These are phyloP conservation scores for Caranx ignobilis DNA, from an alignment of 2,113 vertebrate species.

Conservation along the genomic window DNA sequence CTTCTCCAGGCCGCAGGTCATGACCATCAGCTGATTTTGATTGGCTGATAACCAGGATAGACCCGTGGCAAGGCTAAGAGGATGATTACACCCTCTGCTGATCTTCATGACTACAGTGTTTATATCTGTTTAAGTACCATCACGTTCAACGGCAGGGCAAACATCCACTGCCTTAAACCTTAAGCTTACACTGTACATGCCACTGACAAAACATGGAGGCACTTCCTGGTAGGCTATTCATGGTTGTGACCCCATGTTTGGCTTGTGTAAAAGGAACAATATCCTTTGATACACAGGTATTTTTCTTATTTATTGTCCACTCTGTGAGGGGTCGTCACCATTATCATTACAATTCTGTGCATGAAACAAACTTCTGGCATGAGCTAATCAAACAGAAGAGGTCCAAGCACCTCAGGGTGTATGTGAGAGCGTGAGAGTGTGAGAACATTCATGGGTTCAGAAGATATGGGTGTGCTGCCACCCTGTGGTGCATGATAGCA, in stretches of 20 bases:
- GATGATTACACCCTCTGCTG: not conserved
- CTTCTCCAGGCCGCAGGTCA: not conserved
- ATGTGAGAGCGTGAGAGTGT: not conserved
- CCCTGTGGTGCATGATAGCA: conserved; percentile 25
- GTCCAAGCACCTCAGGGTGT: not conserved
- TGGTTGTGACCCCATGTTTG: not conserved
- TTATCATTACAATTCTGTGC: not conserved
- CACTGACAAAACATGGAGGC: not conserved
- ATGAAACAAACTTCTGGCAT: not conserved
- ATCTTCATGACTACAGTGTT: not conserved
- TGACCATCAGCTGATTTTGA: not conserved
- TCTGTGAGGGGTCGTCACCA: too few species aligned
- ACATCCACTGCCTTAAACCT: conserved; percentile 11
- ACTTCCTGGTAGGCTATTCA: not conserved
- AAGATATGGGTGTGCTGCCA: conserved; percentile 14
- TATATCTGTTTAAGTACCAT: conserved; percentile 2
- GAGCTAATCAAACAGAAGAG: not conserved
- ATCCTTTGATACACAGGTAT: not conserved
- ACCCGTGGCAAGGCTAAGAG: not conserved
- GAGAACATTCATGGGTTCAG: not conserved
- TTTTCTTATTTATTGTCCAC: too few species aligned
- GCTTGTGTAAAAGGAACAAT: not conserved
- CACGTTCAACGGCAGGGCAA: not conserved
- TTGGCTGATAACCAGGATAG: not conserved
- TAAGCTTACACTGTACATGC: not conserved